These are phyloP conservation scores for Azorinus chamasolen DNA, from an alignment of 2,888 invertebrate genomes.

Conservation along the genomic window DNA sequence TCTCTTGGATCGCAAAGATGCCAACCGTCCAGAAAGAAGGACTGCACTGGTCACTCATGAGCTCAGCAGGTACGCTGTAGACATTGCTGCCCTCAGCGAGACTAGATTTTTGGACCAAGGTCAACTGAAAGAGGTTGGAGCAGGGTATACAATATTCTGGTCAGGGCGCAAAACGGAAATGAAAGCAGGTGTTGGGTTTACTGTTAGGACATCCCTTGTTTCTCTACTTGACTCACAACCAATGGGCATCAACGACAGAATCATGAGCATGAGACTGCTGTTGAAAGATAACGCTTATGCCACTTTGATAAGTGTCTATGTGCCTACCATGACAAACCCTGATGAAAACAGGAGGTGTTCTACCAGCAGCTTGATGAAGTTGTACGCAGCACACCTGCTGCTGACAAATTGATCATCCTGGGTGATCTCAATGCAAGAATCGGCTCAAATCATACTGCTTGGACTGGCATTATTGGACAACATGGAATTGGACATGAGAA, in stretches of 20 bases:
- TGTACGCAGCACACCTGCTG: no score
- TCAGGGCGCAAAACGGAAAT: neutral
- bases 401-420: neutral
- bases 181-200: conserved; percentile 4
- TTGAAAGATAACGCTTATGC: neutral
- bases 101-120: no score
- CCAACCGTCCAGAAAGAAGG: no score
- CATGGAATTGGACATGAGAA: no score
- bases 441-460: no score
- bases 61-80: no score
- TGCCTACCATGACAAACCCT: neutral
- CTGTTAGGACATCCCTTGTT: conserved; percentile 1
- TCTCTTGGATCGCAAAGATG: no score
- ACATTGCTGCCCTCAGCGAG: no score
- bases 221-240: neutral
- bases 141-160: neutral
- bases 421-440: neutral
- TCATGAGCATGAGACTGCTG: neutral
- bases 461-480: no score
- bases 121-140: neutral
- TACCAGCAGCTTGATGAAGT: no score
- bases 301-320: neutral
- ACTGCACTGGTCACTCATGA: no score
- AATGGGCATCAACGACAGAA: neutral
- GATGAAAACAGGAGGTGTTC: neutral